Evolutionary conservation across 2,888 invertebrate species (phyloP), one percentile per base, ranked within the genome.

Genomic region (Metalampra italica): DNA sequence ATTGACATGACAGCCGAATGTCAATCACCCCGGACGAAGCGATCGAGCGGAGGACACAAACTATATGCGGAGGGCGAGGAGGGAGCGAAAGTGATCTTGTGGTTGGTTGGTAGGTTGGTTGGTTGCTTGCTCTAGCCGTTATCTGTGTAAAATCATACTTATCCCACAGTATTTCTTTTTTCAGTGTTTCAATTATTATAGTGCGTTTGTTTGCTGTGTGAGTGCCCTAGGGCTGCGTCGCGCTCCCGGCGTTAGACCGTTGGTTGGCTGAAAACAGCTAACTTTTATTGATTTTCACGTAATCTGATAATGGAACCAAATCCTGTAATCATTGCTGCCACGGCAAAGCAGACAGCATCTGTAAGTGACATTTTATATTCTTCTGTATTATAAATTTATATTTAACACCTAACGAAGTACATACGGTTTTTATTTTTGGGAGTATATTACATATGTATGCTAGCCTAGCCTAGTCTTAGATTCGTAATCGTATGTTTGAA

Each of bases 281-380:
- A 11, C 11, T 12, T 7, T 36, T 82, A 82, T 77, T 66, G 71
- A 71, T 77, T 78, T 74, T 67, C 57, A 59, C 54, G 52, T 64
- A 62, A 66, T 52, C 58, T 54, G 46, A 75, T 67, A 72, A 89
- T 89, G 89, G 89, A 89, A 78, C 78, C 92, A 54, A 92, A 92
- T 77, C 95, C 96, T 56, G 95, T 96, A 60, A 92, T 96, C 68
- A 92, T 97, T 68, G 92, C 95, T 68, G 95, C 97, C 54, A 93
- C 95, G 50, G 92, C 93, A 56, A 95, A 94, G 83, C 96, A 97
- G 68, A 95, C 96, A 32, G 95, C 95, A 29, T 95, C 96, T 69
- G 96, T 96, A 90, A 92, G 92, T 85, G 42, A 12, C 37, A 34
- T 36, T 40, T 38, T 7, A 37, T 12, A 13, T 37, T 12, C 13